Evolutionary conservation across 1,140 invertebrate species (phyloP).

Genomic region (Acyrthosiphon pisum): DNA sequence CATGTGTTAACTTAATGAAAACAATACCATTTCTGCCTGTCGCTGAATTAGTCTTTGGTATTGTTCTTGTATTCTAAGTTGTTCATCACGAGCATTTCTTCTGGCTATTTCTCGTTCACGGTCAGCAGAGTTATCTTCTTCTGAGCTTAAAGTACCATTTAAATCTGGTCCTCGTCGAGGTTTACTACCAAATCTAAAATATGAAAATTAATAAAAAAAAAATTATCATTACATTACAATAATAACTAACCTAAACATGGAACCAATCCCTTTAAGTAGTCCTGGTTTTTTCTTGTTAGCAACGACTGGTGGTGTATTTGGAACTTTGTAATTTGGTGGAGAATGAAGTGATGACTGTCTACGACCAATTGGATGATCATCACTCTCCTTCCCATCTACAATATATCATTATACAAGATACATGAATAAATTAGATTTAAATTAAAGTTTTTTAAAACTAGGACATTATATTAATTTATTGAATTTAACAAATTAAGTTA

Average conservation of each 20-base stretch:
- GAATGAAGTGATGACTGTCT: slow-evolving; percentile 74
- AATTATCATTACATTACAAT: not conserved
- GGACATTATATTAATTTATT: not conserved
- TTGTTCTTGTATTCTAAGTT: slow-evolving; percentile 65
- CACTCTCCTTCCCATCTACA: slow-evolving; percentile 11
- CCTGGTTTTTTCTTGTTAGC: slow-evolving; percentile 75
- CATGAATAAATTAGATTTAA: not conserved
- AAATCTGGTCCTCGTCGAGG: slow-evolving; percentile 69
- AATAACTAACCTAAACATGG: slow-evolving; percentile 73
- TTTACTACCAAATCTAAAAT: slow-evolving; percentile 75
- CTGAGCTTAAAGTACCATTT: slow-evolving; percentile 57
- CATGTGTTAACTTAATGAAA: too few relatives aligned
- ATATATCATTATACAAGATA: not conserved
- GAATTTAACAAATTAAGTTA: not conserved
- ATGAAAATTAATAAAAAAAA: not conserved
- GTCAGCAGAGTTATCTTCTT: slow-evolving; percentile 59
- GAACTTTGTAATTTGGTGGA: slow-evolving; percentile 70
- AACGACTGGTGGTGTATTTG: slow-evolving; percentile 64
- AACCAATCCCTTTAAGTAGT: slow-evolving; percentile 78
- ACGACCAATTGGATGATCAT: slow-evolving; percentile 63
- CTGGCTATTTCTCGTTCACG: slow-evolving; percentile 62
- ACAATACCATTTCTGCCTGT: slow-evolving; percentile 60
- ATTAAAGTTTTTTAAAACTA: not conserved
- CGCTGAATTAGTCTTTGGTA: slow-evolving; percentile 63
- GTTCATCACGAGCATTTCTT: slow-evolving; percentile 62